Conservation (phyloP, 2,888 invertebrate genomes). For the Axea sp. region DNA sequence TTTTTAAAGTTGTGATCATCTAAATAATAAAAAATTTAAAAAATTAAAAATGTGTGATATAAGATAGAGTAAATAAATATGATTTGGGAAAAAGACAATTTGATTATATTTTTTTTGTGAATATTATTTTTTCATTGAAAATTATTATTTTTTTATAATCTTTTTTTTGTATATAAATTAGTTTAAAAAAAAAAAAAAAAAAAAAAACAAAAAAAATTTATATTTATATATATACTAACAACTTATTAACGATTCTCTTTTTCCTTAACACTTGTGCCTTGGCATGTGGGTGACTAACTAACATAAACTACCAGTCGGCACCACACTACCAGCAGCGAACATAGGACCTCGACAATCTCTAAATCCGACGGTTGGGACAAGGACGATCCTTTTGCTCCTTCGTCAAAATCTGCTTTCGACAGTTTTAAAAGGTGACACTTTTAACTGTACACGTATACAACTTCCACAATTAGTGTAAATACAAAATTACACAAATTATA, state of each 20-base stretch:
- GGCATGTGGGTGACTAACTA: slow-evolving; percentile 74
- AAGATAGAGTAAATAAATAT: no score
- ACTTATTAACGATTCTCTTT: slow-evolving; percentile 66
- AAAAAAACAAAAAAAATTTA: not conserved
- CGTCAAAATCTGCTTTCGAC: slow-evolving; percentile 77
- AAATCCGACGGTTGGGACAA: slow-evolving; percentile 77
- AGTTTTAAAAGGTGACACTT: slow-evolving; percentile 78
- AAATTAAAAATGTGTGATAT: no score
- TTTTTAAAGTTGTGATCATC: no score
- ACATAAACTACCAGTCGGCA: slow-evolving; percentile 73
- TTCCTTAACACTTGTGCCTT: slow-evolving; percentile 65
- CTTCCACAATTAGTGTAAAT: no score
- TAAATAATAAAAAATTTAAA: no score
- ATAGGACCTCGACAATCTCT: slow-evolving; percentile 76
- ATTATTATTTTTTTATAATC: no score
- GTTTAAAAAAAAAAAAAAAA: no score
- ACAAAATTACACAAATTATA: no score
- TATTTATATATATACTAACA: slow-evolving; percentile 61
- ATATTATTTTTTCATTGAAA: no score
- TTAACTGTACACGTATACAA: slow-evolving; percentile 9
- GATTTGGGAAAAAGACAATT: no score
- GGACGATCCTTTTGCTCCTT: slow-evolving; percentile 70
- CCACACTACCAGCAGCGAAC: slow-evolving; percentile 77
- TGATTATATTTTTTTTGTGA: no score
- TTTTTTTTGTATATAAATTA: no score